Percentiles rank a stretch among this genome's conserved stretches.
These are phyloP conservation scores for Exaiptasia diaphana DNA, from an alignment of 64 coral and sea anemone species.

Conservation along the genomic window DNA sequence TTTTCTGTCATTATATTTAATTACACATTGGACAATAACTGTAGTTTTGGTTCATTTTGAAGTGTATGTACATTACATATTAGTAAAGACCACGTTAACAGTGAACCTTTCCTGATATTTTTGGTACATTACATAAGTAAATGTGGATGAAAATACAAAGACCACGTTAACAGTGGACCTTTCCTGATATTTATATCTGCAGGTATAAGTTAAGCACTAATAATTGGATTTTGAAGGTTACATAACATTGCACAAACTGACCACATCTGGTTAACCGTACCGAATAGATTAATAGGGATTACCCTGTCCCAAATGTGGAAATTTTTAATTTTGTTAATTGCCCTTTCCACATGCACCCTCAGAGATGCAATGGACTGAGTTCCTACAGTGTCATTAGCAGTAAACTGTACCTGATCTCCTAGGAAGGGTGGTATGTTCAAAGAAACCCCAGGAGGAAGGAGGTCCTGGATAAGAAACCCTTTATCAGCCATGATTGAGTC, in stretches of 20 bases:
- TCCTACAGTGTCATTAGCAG: conserved; percentile 9
- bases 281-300: conserved; percentile 26
- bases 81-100: too few relatives aligned
- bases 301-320: conserved; percentile 23
- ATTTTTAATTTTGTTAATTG: background rate
- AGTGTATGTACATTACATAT: too few relatives aligned
- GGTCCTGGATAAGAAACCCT: conserved; percentile 25
- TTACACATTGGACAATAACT: too few relatives aligned
- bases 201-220: background rate
- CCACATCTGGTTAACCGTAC: conserved; percentile 49
- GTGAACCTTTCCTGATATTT: background rate
- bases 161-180: background rate
- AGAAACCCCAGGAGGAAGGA: background rate
- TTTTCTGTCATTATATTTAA: too few relatives aligned
- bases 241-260: background rate
- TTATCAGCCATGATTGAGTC: conserved; percentile 30
- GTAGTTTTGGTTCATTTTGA: too few relatives aligned
- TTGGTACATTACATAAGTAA: background rate
- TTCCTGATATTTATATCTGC: background rate
- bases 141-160: background rate
- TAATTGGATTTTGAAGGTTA: conserved; percentile 10
- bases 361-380: conserved; percentile 46
- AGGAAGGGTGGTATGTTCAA: conserved; percentile 43
- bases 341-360: conserved; percentile 34
- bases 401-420: conserved; percentile 1